phyloP scores from a whole-genome alignment of 2,888 invertebrate species.

The Lasiommata megera region DNA sequence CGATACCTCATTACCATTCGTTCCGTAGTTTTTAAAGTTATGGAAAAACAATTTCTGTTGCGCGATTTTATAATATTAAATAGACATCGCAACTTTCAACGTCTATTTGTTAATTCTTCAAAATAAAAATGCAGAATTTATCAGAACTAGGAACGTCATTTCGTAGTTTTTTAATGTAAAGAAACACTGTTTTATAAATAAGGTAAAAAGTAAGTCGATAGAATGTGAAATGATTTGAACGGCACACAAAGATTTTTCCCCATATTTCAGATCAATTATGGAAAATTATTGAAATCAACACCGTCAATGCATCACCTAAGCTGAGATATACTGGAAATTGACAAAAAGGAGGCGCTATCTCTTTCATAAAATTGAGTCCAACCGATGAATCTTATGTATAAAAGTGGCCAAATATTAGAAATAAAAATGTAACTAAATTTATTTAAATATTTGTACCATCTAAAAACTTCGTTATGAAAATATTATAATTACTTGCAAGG shows the following conservation, averaged over 20 bases:
- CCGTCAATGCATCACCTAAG: no score
- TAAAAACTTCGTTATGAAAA: no score
- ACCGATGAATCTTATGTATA: no score
- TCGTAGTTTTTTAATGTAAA: neutral
- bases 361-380: no score
- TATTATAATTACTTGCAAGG: no score
- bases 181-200: neutral
- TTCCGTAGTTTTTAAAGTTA: conserved; percentile 3
- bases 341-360: no score
- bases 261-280: no score
- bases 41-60: conserved; percentile 2
- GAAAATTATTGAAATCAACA: no score
- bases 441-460: no score
- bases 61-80: neutral
- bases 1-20: conserved; percentile 2
- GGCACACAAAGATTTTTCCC: conserved; percentile 14
- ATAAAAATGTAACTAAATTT: no score
- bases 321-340: no score
- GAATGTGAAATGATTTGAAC: conserved; percentile 13
- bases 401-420: no score
- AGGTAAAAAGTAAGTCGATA: conserved; percentile 3
- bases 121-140: neutral
- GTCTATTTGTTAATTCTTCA: neutral
- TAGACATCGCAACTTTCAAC: neutral
- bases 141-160: neutral